Percentiles rank a stretch among this genome's conserved stretches.
phyloP scores from a whole-genome alignment of 2,113 vertebrate genomes.

The Leucoraja erinaceus region DNA sequence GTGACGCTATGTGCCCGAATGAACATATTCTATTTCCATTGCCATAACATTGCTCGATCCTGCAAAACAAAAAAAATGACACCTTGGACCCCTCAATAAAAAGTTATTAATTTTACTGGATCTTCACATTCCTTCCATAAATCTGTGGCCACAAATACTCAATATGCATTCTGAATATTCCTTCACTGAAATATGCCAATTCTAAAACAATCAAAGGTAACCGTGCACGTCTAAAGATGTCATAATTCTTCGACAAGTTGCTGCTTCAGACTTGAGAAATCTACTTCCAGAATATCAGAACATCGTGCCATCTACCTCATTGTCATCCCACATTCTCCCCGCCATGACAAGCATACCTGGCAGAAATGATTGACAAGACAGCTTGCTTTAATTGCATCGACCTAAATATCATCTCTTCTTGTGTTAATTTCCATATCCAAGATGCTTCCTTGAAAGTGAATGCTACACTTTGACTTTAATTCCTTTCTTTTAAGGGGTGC shows the following conservation, averaged over 20 bases:
- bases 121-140: not conserved
- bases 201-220: too few relatives aligned
- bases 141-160: too few relatives aligned
- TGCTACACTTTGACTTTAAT: not conserved
- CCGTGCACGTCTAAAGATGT: too few relatives aligned
- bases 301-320: not conserved
- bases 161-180: too few relatives aligned
- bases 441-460: not conserved
- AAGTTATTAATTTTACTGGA: not conserved
- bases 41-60: not conserved
- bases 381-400: not conserved
- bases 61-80: not conserved
- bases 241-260: too few relatives aligned
- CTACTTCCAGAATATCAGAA: too few relatives aligned
- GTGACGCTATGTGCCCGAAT: too few relatives aligned
- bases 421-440: not conserved
- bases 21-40: too few relatives aligned
- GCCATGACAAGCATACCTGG: not conserved
- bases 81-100: not conserved
- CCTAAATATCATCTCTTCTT: not conserved
- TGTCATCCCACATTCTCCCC: not conserved
- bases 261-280: too few relatives aligned
- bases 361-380: not conserved
- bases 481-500: not conserved
- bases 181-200: too few relatives aligned